These are phyloP conservation scores for Dicyrtoma fusca DNA, from an alignment of 2,888 invertebrate species.

Conservation along the genomic window DNA sequence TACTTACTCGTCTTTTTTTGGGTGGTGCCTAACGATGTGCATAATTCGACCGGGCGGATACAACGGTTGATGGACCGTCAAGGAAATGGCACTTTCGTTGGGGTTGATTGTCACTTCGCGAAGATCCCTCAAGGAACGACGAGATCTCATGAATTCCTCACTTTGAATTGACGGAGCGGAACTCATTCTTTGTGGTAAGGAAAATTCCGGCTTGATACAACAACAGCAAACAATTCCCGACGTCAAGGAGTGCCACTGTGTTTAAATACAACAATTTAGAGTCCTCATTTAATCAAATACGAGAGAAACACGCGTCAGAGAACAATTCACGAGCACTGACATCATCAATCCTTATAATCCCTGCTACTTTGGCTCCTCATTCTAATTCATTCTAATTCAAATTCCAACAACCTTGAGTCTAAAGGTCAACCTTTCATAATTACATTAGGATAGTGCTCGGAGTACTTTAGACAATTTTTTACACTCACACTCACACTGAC, in stretches of 20 bases:
- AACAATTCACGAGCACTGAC: too few species aligned
- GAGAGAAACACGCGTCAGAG: too few species aligned
- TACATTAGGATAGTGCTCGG: too few species aligned
- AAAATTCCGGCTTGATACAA: conserved; percentile 58
- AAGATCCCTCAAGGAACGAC: conserved; percentile 50
- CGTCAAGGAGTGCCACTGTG: conserved; percentile 83
- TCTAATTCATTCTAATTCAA: too few species aligned
- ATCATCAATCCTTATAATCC: too few species aligned
- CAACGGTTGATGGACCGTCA: conserved; percentile 78
- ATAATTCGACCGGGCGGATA: conserved; percentile 85
- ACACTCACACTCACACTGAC: too few species aligned
- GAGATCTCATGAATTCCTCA: conserved; percentile 51
- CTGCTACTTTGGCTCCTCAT: too few species aligned
- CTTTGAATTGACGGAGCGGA: conserved; percentile 53
- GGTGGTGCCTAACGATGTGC: conserved; percentile 83
- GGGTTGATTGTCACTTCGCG: conserved; percentile 55
- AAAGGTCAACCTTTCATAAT: too few species aligned
- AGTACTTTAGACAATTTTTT: too few species aligned
- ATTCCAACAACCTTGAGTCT: too few species aligned
- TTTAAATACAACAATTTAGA: background rate
- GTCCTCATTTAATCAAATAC: background rate
- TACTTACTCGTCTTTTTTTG: conserved; percentile 75
- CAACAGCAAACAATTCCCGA: conserved; percentile 74
- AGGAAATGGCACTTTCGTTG: conserved; percentile 66
- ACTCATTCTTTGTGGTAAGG: conserved; percentile 49